phyloP scores from a whole-genome alignment of 2,888 invertebrate genomes.

The Punctoribates punctum region DNA sequence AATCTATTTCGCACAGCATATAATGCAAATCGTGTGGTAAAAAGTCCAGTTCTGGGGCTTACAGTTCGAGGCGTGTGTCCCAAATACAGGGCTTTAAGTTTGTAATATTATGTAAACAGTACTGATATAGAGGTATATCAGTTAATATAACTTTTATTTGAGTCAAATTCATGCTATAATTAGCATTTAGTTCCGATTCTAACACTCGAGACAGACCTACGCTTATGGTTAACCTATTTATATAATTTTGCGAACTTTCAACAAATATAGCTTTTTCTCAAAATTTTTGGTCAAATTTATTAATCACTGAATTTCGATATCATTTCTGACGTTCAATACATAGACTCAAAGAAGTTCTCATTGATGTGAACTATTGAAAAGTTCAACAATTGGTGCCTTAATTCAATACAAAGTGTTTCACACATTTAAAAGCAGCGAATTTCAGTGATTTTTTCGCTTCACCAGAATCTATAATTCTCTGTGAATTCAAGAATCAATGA shows the following conservation, averaged over 20 bases:
- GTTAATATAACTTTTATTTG: slow-evolving; percentile 5
- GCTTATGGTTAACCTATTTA: slow-evolving; percentile 14
- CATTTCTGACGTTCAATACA: neutral
- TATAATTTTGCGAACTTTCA: neutral
- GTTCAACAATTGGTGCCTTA: neutral
- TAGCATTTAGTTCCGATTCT: slow-evolving; percentile 12
- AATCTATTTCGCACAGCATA: slow-evolving; percentile 4
- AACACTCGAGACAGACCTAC: slow-evolving; percentile 14
- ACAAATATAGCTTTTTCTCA: neutral
- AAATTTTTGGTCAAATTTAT: neutral
- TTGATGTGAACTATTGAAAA: slow-evolving; percentile 6
- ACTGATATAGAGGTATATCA: neutral
- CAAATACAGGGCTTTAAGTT: neutral
- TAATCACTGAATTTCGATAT: slow-evolving; percentile 13
- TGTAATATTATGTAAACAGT: slow-evolving; percentile 8
- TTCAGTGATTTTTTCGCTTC: too few species aligned
- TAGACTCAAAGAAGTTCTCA: neutral
- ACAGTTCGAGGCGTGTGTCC: slow-evolving; percentile 19
- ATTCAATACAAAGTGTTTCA: neutral
- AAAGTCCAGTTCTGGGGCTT: slow-evolving; percentile 1
- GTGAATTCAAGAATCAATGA: too few species aligned
- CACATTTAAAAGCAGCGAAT: too few species aligned
- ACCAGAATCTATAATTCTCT: too few species aligned
- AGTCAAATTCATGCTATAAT: slow-evolving; percentile 28
- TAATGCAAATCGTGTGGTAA: neutral